Percentiles rank a stretch among this genome's conserved stretches.
Conservation (phyloP, 2,888 invertebrate genomes). For the Abrostola triplasia region DNA sequence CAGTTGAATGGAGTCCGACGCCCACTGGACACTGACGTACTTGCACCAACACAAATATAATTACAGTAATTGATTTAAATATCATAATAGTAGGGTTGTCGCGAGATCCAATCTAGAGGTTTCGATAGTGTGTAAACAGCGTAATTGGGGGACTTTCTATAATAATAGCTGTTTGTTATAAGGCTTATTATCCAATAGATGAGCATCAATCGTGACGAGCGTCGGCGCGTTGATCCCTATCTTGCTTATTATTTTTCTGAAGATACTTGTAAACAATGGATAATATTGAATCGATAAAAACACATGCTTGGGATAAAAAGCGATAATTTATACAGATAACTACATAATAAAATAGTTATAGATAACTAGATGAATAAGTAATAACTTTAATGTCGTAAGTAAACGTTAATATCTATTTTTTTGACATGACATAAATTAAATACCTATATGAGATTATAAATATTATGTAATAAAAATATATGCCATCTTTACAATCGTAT, state of each 20-base stretch:
- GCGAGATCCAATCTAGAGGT: conserved; percentile 70
- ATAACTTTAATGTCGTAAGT: not conserved
- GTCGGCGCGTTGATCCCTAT: conserved; percentile 54
- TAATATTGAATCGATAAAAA: conserved; percentile 51
- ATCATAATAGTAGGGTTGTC: conserved; percentile 77
- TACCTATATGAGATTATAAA: not conserved
- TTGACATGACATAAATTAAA: not conserved
- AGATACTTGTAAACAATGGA: conserved; percentile 51
- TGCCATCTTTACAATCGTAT: not conserved
- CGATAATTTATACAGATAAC: conserved; percentile 36
- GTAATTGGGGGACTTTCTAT: conserved; percentile 63
- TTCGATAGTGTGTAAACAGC: conserved; percentile 77
- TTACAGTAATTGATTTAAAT: conserved; percentile 87
- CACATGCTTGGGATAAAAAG: conserved; percentile 35
- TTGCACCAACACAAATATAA: conserved; percentile 74
- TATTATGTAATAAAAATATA: no score
- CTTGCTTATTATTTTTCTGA: conserved; percentile 56
- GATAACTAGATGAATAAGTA: not conserved
- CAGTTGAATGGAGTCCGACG: conserved; percentile 71
- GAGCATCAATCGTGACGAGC: conserved; percentile 29
- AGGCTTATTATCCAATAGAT: conserved; percentile 45
- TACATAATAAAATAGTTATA: conserved; percentile 4
- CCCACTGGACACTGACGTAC: conserved; percentile 68
- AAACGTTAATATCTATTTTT: not conserved
- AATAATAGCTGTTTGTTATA: conserved; percentile 29